These are phyloP conservation scores for Pheosia gnoma DNA, from an alignment of 2,888 invertebrate genomes.

Conservation along the genomic window DNA sequence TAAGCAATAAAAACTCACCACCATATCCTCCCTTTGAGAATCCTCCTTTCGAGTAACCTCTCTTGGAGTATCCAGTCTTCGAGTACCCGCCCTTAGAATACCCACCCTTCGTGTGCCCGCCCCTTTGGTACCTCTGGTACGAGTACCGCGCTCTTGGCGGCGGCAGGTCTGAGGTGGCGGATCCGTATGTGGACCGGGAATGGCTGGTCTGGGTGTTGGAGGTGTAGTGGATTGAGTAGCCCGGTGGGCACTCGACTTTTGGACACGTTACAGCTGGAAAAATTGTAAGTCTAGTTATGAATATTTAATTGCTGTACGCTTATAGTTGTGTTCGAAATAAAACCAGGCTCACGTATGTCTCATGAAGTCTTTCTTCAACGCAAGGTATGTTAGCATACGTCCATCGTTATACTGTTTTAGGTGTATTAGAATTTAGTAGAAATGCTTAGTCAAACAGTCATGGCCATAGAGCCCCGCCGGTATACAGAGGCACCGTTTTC, in stretches of 20 bases:
- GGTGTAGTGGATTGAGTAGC: constrained; percentile 82
- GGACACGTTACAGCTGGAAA: constrained; percentile 74
- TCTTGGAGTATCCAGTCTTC: constrained; percentile 53
- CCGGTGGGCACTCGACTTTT: constrained; percentile 84
- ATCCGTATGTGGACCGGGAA: constrained; percentile 77
- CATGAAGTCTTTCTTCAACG: too few species aligned
- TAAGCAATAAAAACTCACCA: not conserved
- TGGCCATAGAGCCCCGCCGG: too few species aligned
- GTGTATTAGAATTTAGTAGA: too few species aligned
- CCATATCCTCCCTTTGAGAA: constrained; percentile 56
- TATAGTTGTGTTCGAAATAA: too few species aligned
- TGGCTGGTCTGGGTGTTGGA: constrained; percentile 68
- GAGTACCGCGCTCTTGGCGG: constrained; percentile 67
- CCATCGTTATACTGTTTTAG: too few species aligned
- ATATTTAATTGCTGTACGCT: too few species aligned
- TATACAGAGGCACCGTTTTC: too few species aligned
- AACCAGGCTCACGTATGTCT: too few species aligned
- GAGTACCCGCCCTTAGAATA: constrained; percentile 42
- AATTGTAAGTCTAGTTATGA: not conserved
- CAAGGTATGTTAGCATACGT: too few species aligned
- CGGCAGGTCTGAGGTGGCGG: constrained; percentile 85
- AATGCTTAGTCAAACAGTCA: too few species aligned
- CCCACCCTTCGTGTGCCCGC: constrained; percentile 61
- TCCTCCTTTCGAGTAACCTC: constrained; percentile 57
- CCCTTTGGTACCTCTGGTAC: constrained; percentile 65